Base-by-base conservation (phyloP, 64 coral and sea anemone genomes). In the Pachyseris speciosa region DNA sequence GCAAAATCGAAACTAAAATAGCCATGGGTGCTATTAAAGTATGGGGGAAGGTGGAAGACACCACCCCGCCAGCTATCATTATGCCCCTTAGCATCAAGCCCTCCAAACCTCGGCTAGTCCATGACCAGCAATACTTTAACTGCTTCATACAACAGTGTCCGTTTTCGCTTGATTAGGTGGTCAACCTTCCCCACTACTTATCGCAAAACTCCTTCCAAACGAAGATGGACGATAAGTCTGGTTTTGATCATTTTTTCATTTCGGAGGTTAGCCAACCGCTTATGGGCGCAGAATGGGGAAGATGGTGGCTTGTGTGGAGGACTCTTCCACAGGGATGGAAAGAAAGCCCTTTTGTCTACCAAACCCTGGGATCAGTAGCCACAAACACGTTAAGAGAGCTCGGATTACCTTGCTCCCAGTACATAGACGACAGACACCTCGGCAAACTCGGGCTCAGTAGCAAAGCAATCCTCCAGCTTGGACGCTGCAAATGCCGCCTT, bases 271-370 rank as follows among this genome's bases (percentile, higher is more conserved):
- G 69, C 48, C 32, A 20, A 27, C 45, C 86, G 3, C 37, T 17
- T 11, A 55, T 88, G 19, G 70, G 86, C 27, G 30, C 30, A 9
- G 64, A 67, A 15, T 67, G 64, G 64, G 32, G 29, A 34, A 70
- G 86, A 9, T 76, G 86, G 86, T 51, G 38, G 32, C 34, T 88
- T 9, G 31, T 33, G 12, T 75, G 38, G 41, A 15, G n/a, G 13
- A 90, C 73, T 3, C 29, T 83, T 37, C 89, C 77, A 7, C 83
- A 64, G 36, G 87, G 87, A 28, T 90, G 87, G 73, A 78, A 65
- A 16, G 72, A 58, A 25, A 79, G 44, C 33, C 32, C 75, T 28
- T 83, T 40, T 67, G 27, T 91, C n/a, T 83, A 91, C 31, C 75
- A 83, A 28, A 91, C 73, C 26, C 37, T 83, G 19, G 77, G 89